phyloP scores from a whole-genome alignment of 2,888 invertebrate species.

The Bombylius discolor region DNA sequence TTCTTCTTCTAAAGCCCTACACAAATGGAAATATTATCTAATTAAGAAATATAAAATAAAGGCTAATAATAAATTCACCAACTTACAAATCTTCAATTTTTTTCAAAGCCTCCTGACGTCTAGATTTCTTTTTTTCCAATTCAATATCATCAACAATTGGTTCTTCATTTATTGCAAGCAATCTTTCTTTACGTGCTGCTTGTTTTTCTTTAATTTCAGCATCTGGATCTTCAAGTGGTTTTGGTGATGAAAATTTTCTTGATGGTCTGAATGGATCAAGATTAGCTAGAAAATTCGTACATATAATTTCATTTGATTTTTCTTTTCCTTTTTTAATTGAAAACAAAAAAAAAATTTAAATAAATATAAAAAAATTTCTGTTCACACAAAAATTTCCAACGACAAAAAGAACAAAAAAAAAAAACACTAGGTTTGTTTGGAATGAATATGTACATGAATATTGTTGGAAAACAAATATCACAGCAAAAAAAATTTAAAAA shows the following conservation, averaged over 20 bases:
- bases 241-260: constrained; percentile 51
- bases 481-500: too few species aligned
- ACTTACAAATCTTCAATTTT: constrained; percentile 36
- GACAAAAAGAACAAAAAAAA: too few species aligned
- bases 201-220: constrained; percentile 48
- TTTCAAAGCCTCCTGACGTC: constrained; percentile 40
- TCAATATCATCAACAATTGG: constrained; percentile 24
- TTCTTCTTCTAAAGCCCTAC: constrained; percentile 44
- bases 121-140: constrained; percentile 41
- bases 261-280: constrained; percentile 56
- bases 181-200: constrained; percentile 47
- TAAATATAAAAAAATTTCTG: too few species aligned
- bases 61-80: background rate
- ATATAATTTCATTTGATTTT: constrained; percentile 10
- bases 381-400: too few species aligned
- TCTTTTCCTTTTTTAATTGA: background rate
- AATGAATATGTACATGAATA: too few species aligned
- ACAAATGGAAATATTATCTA: too few species aligned
- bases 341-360: background rate
- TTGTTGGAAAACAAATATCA: too few species aligned
- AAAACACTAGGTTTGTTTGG: too few species aligned
- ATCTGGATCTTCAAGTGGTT: constrained; percentile 45
- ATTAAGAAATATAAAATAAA: too few species aligned
- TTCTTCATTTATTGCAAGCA: constrained; percentile 41
- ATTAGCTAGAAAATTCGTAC: constrained; percentile 36